These are phyloP conservation scores for Uloborus plumipes DNA, from an alignment of 2,888 invertebrate species.

Conservation along the genomic window DNA sequence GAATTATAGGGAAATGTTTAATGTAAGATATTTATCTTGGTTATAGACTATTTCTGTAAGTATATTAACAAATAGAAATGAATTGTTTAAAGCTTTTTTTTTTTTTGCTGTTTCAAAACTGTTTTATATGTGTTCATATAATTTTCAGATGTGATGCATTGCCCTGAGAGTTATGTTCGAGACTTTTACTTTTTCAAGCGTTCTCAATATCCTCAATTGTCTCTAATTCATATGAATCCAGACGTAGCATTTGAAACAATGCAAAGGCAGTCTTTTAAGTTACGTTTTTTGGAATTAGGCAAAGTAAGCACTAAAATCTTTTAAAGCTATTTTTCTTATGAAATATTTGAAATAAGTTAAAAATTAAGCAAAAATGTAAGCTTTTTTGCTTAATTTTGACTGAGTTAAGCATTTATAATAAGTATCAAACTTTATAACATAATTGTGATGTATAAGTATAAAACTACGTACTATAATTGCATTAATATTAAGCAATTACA, in stretches of 20 bases:
- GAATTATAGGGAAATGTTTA: too few relatives aligned
- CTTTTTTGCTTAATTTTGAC: too few relatives aligned
- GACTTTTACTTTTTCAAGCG: slow-evolving; percentile 96
- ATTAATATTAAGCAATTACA: too few relatives aligned
- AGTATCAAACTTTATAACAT: too few relatives aligned
- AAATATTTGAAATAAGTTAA: not conserved
- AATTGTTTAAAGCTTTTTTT: not conserved
- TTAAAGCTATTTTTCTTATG: not conserved
- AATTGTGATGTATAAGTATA: too few relatives aligned
- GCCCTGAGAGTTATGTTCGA: slow-evolving; percentile 93
- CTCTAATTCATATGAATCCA: slow-evolving; percentile 91
- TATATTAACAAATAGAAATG: too few relatives aligned
- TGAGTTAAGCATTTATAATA: too few relatives aligned
- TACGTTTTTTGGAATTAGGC: slow-evolving; percentile 97
- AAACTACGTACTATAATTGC: too few relatives aligned
- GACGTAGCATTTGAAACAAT: slow-evolving; percentile 91
- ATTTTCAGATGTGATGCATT: slow-evolving; percentile 90
- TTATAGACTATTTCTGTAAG: too few relatives aligned
- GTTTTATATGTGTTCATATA: slow-evolving; percentile 56
- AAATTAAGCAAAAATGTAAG: not conserved
- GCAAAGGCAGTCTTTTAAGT: slow-evolving; percentile 88
- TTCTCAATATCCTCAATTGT: slow-evolving; percentile 97
- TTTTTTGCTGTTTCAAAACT: not conserved
- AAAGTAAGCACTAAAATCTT: slow-evolving; percentile 75
- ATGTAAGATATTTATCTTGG: too few relatives aligned